A percentile compares a stretch with the other conserved stretches of the same genome.
These are phyloP conservation scores for Chaenocephalus aceratus DNA, from an alignment of 2,113 vertebrate species.

Conservation along the genomic window DNA sequence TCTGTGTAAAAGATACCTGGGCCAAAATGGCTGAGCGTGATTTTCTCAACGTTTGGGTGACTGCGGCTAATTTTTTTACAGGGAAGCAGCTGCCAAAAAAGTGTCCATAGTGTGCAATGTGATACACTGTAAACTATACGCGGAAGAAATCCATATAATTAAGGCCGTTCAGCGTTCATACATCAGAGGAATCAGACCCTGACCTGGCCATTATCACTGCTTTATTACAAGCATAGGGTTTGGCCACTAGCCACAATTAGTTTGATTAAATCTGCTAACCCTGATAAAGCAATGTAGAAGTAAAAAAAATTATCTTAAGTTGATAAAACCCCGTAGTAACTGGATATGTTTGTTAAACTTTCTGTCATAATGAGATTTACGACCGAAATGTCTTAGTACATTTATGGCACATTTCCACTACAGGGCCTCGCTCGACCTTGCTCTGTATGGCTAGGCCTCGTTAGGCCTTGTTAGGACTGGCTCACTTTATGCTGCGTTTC, in stretches of 20 bases:
- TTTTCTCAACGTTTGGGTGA: slow-evolving; percentile 66
- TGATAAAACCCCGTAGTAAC: not conserved
- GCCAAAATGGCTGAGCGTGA: slow-evolving; percentile 65
- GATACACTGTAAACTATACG: slow-evolving; percentile 74
- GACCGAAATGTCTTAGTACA: too few species aligned
- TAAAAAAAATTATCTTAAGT: not conserved
- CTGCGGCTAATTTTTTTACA: slow-evolving; percentile 54
- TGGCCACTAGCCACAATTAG: slow-evolving; percentile 18
- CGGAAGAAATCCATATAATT: slow-evolving; percentile 68
- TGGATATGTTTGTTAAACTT: not conserved
- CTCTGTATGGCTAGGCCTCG: too few species aligned
- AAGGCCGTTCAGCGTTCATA: slow-evolving; percentile 49
- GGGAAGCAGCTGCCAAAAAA: slow-evolving; percentile 58
- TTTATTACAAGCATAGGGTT: slow-evolving; percentile 18
- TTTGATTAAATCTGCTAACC: slow-evolving; percentile 40
- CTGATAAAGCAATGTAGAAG: slow-evolving; percentile 8
- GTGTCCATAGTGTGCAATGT: slow-evolving; percentile 57
- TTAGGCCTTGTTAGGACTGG: too few species aligned
- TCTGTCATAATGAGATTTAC: not conserved
- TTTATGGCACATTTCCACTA: too few species aligned
- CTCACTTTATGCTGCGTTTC: too few species aligned
- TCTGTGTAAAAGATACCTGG: slow-evolving; percentile 60
- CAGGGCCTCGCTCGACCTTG: too few species aligned
- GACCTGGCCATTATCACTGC: slow-evolving; percentile 34
- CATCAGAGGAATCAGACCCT: slow-evolving; percentile 50